Percentiles rank a stretch among this genome's conserved stretches.
Conservation (phyloP, 2,797 vertebrate species). For the Glyptemys insculpta region DNA sequence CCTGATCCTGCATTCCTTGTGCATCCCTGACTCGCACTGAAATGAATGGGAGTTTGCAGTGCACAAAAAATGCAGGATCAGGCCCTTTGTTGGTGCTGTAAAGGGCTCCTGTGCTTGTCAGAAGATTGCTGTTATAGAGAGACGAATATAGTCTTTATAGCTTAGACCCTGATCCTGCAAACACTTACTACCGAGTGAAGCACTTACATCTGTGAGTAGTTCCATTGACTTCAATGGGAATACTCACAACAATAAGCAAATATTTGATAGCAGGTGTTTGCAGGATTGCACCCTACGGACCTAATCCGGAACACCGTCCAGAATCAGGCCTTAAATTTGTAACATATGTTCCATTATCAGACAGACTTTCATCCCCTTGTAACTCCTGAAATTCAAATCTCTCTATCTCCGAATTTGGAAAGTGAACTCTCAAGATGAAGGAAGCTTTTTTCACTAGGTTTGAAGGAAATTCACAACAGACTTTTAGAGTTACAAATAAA, state of each 20-base stretch:
- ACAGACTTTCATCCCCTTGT: not conserved
- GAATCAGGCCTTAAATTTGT: not conserved
- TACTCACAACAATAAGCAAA: fast-evolving
- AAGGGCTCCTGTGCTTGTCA: not conserved
- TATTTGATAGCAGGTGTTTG: not conserved
- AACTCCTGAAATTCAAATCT: not conserved
- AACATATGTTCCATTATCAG: not conserved
- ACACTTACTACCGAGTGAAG: not conserved
- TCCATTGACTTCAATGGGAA: not conserved
- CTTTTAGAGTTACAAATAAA: constrained; percentile 2
- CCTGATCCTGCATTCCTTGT: fast-evolving
- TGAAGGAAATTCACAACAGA: not conserved
- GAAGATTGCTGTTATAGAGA: not conserved
- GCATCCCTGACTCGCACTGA: not conserved
- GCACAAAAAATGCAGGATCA: not conserved
- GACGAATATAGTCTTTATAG: not conserved
- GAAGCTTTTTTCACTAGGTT: fast-evolving
- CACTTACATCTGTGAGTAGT: not conserved
- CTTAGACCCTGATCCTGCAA: not conserved
- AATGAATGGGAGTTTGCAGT: fast-evolving
- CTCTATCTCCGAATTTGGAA: not conserved
- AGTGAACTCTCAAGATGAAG: not conserved
- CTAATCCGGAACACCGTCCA: not conserved
- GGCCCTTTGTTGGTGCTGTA: not conserved
- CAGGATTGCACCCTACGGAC: not conserved